These are phyloP conservation scores for Apamea epomidion DNA, from an alignment of 2,888 invertebrate species.

Conservation along the genomic window DNA sequence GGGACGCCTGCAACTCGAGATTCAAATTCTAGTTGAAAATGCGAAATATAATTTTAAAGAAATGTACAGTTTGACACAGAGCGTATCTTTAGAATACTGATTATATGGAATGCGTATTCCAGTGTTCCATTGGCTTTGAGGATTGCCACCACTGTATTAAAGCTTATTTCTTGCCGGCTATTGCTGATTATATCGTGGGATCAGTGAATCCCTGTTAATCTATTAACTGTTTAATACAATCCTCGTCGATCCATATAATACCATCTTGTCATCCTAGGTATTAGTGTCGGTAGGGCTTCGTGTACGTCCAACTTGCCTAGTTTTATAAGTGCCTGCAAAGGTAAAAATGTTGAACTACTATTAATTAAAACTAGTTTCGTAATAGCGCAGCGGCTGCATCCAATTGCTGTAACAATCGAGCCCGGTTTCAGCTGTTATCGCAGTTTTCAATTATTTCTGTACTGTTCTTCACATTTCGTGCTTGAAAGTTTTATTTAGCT, in stretches of 20 bases:
- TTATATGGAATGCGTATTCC: background rate
- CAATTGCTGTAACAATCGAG: constrained; percentile 56
- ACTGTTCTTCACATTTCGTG: constrained; percentile 33
- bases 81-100: constrained; percentile 22
- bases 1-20: constrained; percentile 20
- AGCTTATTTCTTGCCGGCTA: background rate
- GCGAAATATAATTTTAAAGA: constrained; percentile 18
- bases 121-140: background rate
- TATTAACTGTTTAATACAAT: background rate
- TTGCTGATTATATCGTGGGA: too few species aligned
- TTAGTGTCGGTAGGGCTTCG: constrained; percentile 33
- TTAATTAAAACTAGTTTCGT: constrained; percentile 50
- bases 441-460: constrained; percentile 57
- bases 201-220: background rate
- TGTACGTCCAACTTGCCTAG: constrained; percentile 4
- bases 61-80: constrained; percentile 14
- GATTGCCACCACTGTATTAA: background rate
- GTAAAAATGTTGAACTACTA: constrained; percentile 14
- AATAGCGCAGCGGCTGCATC: constrained; percentile 37
- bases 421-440: constrained; percentile 53
- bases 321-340: background rate
- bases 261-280: constrained; percentile 10
- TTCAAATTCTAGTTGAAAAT: constrained; percentile 37
- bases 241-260: background rate
- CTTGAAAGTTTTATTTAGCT: constrained; percentile 25